Percentiles rank a stretch among this genome's conserved stretches.
Evolutionary conservation across 2,888 invertebrate species (phyloP).

Genomic region (Conomelus anceps): DNA sequence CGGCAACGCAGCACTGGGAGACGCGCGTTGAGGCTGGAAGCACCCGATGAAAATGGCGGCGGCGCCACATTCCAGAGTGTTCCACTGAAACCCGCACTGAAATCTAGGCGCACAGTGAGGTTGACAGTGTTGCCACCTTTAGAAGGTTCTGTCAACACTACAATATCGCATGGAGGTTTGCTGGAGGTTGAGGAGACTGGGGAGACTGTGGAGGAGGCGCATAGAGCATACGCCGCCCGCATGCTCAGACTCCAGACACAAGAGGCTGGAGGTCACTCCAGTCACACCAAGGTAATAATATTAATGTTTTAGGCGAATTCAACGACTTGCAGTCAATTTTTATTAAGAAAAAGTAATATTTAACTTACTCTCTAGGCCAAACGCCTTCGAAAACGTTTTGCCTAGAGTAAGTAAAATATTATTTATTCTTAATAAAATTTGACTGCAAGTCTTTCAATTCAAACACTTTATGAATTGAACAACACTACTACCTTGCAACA

Average conservation of each 20-base stretch:
- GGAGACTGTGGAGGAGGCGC: slow-evolving; percentile 36
- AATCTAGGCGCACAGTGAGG: slow-evolving; percentile 51
- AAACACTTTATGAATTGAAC: too few species aligned
- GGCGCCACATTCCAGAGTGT: neutral
- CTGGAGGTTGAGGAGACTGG: slow-evolving; percentile 56
- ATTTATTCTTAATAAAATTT: too few species aligned
- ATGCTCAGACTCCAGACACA: slow-evolving; percentile 32
- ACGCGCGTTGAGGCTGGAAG: slow-evolving; percentile 56
- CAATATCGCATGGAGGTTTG: slow-evolving; percentile 63
- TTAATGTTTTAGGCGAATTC: too few species aligned
- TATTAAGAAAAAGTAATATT: too few species aligned
- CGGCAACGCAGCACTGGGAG: slow-evolving; percentile 39
- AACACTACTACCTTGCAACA: too few species aligned
- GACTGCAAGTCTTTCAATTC: too few species aligned
- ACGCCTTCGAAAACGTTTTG: too few species aligned
- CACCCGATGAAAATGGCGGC: slow-evolving; percentile 38
- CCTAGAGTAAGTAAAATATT: too few species aligned
- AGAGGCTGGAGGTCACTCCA: slow-evolving; percentile 1
- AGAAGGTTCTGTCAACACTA: slow-evolving; percentile 50
- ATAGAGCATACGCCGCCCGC: slow-evolving; percentile 35
- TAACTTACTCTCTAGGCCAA: too few species aligned
- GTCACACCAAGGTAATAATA: neutral
- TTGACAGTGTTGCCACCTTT: slow-evolving; percentile 66
- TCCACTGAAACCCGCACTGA: slow-evolving; percentile 33
- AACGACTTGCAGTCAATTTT: too few species aligned